Evolutionary conservation across 2,888 invertebrate genomes (phyloP), one percentile per base, ranked within the genome.

Genomic region (Thereva nobilitata): DNA sequence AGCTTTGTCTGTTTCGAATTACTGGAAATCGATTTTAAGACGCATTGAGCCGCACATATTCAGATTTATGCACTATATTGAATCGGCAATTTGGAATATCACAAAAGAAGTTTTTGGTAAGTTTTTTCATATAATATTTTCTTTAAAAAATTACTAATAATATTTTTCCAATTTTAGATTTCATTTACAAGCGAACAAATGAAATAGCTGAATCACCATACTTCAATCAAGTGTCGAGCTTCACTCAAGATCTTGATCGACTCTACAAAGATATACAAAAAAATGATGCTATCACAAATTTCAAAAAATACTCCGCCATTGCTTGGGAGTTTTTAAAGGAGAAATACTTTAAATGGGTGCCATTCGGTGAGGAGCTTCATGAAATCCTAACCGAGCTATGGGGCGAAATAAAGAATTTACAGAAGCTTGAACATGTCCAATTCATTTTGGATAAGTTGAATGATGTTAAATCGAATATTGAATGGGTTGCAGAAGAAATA

Each of bases 141-240:
- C 53, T 55, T 44, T 40, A 7, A 40, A 44, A 47, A 6, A 1
- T 5, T 42, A 9, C 4, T 38, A 49, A 2, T 41, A 37, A 44
- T 59, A 1, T 47, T 34, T 45, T 35, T 52, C 6, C 23, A 41
- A 8, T 78, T 63, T n/a, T 83, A 84, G 91, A 92, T 75, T 93
- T 92, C 78, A 85, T 93, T 72, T 91, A 93, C 73, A 87, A 90
- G 67, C 86, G 91, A 3, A 89, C 89, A 55, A 89, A 88, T 69
- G 92, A 93, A 76, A 79, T 94, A 69, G 88, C 92, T 1, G 89
- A 88, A 59, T 91, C 91, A 0, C 90, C 91, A 0, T 93, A 92
- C 74, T 93, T 92, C 75, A 89, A 88, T 72, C 89, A 89, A 73
- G 88, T 93, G 8, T 86, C 90, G 1, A 89, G 90, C 67, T 88